Percentiles rank a stretch among this genome's conserved stretches.
Evolutionary conservation across 2,888 invertebrate genomes (phyloP).

Genomic region (Brachyopa scutellaris): DNA sequence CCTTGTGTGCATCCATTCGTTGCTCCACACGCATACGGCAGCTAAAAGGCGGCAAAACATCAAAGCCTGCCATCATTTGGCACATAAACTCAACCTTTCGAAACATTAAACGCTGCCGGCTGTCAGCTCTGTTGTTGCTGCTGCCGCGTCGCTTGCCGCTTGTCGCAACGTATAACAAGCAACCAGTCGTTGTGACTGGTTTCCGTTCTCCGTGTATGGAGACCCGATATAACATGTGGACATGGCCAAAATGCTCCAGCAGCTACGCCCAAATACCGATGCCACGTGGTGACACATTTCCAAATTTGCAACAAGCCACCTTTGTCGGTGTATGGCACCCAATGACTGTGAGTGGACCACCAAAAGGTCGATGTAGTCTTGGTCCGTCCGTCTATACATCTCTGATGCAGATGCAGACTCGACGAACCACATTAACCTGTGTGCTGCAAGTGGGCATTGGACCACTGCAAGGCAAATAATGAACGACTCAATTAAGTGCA

Average conservation of each 20-base stretch:
- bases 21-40: slow-evolving; percentile 39
- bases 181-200: slow-evolving; percentile 73
- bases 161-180: slow-evolving; percentile 46
- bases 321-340: slow-evolving; percentile 52
- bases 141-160: slow-evolving; percentile 57
- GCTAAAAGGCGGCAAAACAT: slow-evolving; percentile 52
- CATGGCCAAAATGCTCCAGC: slow-evolving; percentile 47
- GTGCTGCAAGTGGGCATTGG: slow-evolving; percentile 1
- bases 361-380: slow-evolving; percentile 40
- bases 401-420: slow-evolving; percentile 36
- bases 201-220: slow-evolving; percentile 73
- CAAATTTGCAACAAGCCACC: slow-evolving; percentile 67
- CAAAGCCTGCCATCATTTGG: slow-evolving; percentile 76
- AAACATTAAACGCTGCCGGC: slow-evolving; percentile 80
- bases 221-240: slow-evolving; percentile 45
- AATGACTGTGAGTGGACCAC: slow-evolving; percentile 49
- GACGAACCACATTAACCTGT: slow-evolving; percentile 28
- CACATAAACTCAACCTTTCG: slow-evolving; percentile 75
- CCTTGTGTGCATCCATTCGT: slow-evolving; percentile 15
- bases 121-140: slow-evolving; percentile 76
- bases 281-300: slow-evolving; percentile 72
- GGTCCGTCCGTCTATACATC: slow-evolving; percentile 18
- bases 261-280: slow-evolving; percentile 68
- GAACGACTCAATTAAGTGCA: slow-evolving; percentile 69
- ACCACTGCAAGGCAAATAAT: slow-evolving; percentile 59